Evolutionary conservation across 2,888 invertebrate genomes (phyloP).

Genomic region (Heteromyza rotundicornis): DNA sequence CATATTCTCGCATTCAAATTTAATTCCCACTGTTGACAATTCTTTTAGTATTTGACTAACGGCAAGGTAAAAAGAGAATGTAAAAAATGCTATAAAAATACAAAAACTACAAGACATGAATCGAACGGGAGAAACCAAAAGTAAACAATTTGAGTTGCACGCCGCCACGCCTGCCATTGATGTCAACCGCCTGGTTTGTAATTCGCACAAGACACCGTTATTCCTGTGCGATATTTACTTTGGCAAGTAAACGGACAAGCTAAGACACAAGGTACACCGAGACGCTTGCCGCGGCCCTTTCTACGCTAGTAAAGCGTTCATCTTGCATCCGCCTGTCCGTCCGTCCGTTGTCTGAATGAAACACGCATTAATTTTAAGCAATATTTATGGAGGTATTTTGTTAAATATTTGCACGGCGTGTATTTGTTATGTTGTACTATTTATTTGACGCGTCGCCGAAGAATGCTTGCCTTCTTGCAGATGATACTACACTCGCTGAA

Average conservation of each 20-base stretch:
- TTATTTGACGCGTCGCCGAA: too few relatives aligned
- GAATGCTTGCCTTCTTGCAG: too few relatives aligned
- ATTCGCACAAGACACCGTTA: neutral
- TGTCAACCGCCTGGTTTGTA: neutral
- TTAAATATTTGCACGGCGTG: slow-evolving; percentile 52
- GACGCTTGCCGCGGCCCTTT: neutral
- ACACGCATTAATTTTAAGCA: slow-evolving; percentile 49
- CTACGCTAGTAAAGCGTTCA: neutral
- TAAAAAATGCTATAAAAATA: neutral
- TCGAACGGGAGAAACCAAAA: neutral
- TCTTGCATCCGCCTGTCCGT: neutral
- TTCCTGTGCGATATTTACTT: neutral
- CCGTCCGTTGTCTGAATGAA: neutral
- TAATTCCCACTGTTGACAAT: too few relatives aligned
- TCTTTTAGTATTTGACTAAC: neutral
- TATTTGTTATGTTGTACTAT: too few relatives aligned
- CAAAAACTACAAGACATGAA: neutral
- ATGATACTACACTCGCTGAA: too few relatives aligned
- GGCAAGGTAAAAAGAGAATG: neutral
- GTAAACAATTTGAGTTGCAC: neutral
- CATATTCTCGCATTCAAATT: too few relatives aligned
- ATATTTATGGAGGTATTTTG: slow-evolving; percentile 55
- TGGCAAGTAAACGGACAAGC: neutral
- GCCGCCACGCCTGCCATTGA: neutral
- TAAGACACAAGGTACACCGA: neutral